Conservation (phyloP, 2,113 vertebrate genomes). For the Phalacrocorax carbo region DNA sequence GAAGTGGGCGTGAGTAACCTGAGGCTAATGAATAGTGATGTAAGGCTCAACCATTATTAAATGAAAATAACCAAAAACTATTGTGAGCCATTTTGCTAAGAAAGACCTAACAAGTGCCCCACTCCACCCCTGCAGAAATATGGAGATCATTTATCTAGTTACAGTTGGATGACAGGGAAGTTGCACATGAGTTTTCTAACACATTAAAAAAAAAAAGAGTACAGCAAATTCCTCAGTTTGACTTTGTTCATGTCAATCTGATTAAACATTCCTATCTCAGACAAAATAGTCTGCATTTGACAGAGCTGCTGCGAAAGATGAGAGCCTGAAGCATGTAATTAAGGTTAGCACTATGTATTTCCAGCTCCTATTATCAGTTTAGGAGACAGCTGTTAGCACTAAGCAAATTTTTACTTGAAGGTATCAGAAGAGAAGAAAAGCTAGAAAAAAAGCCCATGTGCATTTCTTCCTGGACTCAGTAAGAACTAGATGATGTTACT, state of each 20-base stretch:
- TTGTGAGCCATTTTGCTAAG: background rate
- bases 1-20: background rate
- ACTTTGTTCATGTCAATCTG: background rate
- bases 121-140: background rate
- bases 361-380: background rate
- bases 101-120: background rate
- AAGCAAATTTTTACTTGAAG: background rate
- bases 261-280: background rate
- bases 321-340: slow-evolving; percentile 9
- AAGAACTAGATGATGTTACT: background rate
- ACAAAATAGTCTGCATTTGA: background rate
- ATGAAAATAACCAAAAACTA: background rate
- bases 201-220: background rate
- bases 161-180: background rate
- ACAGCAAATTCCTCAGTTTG: background rate
- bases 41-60: background rate
- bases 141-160: background rate
- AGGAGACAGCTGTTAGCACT: background rate
- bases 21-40: background rate
- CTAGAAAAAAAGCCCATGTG: background rate
- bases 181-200: background rate
- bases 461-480: background rate
- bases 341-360: background rate
- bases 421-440: background rate
- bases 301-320: background rate